phyloP scores from a whole-genome alignment of 2,113 vertebrate species.

The Phainopepla nitens region DNA sequence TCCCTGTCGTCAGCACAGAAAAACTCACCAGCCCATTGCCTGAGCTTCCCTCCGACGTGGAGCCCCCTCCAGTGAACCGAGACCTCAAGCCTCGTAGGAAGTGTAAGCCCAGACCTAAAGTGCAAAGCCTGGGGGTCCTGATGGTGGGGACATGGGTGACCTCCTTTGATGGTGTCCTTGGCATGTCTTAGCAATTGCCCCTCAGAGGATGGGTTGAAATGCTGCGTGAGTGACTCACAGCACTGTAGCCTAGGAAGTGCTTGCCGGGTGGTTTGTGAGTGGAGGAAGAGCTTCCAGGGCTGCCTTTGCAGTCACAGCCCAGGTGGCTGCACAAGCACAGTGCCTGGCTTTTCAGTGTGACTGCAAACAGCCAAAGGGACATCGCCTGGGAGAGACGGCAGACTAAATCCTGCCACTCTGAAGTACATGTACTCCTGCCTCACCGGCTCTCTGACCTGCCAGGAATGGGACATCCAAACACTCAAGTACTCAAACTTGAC shows the following conservation, averaged over 20 bases:
- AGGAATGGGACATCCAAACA: not conserved
- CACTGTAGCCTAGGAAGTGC: not conserved
- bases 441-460: not conserved
- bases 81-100: conserved; percentile 92
- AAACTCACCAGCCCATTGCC: conserved; percentile 65
- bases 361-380: not conserved
- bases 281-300: not conserved
- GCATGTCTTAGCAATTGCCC: accelerated
- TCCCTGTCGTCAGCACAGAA: conserved; percentile 61
- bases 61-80: conserved; percentile 91
- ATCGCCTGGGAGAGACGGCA: not conserved
- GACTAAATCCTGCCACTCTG: not conserved
- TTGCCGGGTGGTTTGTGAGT: not conserved
- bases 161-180: not conserved
- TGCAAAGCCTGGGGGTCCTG: not conserved
- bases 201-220: not conserved
- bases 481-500: not conserved
- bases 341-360: not conserved
- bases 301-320: not conserved
- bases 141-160: accelerated
- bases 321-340: not conserved
- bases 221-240: not conserved
- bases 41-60: conserved; percentile 73
- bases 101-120: conserved; percentile 72
- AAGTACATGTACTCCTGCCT: not conserved